Base-by-base conservation (phyloP, 2,113 vertebrate genomes). In the Eulacestoma nigropectus region DNA sequence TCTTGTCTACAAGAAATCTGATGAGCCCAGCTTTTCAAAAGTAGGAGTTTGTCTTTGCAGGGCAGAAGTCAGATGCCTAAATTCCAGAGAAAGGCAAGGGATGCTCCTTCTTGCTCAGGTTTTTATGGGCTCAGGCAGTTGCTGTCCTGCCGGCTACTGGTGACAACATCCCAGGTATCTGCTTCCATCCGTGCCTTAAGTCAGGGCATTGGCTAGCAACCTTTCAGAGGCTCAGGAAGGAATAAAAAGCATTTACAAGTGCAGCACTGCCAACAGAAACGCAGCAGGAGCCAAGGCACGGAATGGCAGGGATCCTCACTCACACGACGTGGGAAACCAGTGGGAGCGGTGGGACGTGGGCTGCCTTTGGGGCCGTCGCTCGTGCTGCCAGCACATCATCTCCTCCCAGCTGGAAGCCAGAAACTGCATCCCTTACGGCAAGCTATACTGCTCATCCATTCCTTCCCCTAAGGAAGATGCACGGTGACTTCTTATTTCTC, bases 241-340 rank as follows among this genome's bases (percentile, higher is more conserved):
- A 64, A 74, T 91, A 91, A 89, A 90, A 94, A 81, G 37, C 76
- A 70, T 92, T 94, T 86, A 69, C 1, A 3, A 76, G 91, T 5
- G 42, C 80, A 80, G 83, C 46, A 46, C 19, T 94, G 84, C 95
- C 95, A 94, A 92, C 87, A 95, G 93, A 95, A 96, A 94, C 91
- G 59, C 14, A 4, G 37, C 72, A 77, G 80, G 89, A 94, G 91
- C 93, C 89, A 92, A 89, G 72, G 26, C 4, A 5, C 1, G 5
- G 70, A 10, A 2, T 8, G 3, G 16, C 10, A 5, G 44, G 35
- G 57, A 86, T 83, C 72, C 67, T 90, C 3, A 1, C 44, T 88
- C 30, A 6, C 33, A 25, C 4, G 1, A n/a, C 15, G 16, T 68
- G 79, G 83, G 84, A 88, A 86, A 60, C 44, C 52, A 79, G 82